Conservation (phyloP, 2,888 invertebrate genomes). For the Catocala sponsa region DNA sequence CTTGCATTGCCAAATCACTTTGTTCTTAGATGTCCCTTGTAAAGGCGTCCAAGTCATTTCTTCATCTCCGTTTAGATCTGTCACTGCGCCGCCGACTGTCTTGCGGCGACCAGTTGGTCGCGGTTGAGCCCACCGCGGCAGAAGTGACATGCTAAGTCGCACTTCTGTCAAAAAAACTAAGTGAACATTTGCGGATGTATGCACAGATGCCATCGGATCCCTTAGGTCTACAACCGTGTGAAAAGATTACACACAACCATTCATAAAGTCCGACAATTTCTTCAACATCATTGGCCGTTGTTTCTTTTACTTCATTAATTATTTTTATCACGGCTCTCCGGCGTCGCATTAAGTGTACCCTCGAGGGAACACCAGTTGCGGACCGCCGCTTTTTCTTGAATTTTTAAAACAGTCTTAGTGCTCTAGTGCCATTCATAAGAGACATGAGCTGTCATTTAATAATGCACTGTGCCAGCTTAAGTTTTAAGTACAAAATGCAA, state of each 20-base stretch:
- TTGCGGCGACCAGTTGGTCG: too few species aligned
- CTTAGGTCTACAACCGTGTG: conserved; percentile 5
- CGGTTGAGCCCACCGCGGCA: too few species aligned
- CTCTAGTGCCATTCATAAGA: conserved; percentile 58
- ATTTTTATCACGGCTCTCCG: conserved; percentile 71
- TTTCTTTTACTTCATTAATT: conserved; percentile 67
- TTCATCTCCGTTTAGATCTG: too few species aligned
- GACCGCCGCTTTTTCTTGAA: conserved; percentile 74
- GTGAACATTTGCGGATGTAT: too few species aligned
- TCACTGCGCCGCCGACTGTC: too few species aligned
- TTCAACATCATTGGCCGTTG: conserved; percentile 53
- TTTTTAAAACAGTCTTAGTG: conserved; percentile 76
- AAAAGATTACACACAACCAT: conserved; percentile 20
- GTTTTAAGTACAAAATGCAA: conserved; percentile 40
- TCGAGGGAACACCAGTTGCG: conserved; percentile 69
- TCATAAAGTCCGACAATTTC: conserved; percentile 31
- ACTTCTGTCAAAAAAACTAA: too few species aligned
- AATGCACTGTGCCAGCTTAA: conserved; percentile 37
- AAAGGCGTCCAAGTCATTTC: too few species aligned
- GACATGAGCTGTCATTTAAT: conserved; percentile 38
- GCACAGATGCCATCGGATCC: background rate
- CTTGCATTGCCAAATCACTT: too few species aligned
- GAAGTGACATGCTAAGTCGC: too few species aligned
- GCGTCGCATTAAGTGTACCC: conserved; percentile 70
- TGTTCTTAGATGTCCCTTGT: too few species aligned